These are phyloP conservation scores for Paramormyrops kingsleyae DNA, from an alignment of 2,113 vertebrate genomes.

Conservation along the genomic window DNA sequence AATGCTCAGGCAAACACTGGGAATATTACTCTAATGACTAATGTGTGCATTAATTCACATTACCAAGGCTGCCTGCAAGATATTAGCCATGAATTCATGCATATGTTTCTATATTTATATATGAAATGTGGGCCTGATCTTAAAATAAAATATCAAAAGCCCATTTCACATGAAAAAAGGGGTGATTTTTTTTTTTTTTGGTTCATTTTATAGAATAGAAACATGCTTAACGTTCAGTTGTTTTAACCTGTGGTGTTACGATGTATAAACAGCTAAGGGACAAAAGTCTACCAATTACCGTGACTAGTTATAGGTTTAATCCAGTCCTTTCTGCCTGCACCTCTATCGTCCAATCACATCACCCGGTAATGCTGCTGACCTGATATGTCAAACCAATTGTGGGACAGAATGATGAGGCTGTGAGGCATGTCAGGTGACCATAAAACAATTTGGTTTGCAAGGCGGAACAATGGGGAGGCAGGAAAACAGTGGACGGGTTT, in stretches of 20 bases:
- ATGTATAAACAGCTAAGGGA: neutral
- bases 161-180: neutral
- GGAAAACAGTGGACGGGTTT: neutral
- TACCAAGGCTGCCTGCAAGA: neutral
- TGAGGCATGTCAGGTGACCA: neutral
- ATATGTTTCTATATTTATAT: neutral
- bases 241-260: neutral
- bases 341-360: neutral
- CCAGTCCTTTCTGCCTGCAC: neutral
- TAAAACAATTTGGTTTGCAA: neutral
- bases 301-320: neutral
- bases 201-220: neutral
- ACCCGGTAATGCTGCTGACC: neutral
- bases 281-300: neutral
- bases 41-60: neutral
- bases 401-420: neutral
- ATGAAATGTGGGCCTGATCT: neutral
- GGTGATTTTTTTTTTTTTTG: neutral
- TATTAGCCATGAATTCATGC: neutral
- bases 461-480: neutral
- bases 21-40: neutral
- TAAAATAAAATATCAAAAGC: neutral
- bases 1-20: neutral
- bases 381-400: slow-evolving; percentile 5
- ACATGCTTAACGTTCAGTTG: neutral